Base-by-base conservation (phyloP, 2,113 vertebrate species). In the Sisor rabdophorus region DNA sequence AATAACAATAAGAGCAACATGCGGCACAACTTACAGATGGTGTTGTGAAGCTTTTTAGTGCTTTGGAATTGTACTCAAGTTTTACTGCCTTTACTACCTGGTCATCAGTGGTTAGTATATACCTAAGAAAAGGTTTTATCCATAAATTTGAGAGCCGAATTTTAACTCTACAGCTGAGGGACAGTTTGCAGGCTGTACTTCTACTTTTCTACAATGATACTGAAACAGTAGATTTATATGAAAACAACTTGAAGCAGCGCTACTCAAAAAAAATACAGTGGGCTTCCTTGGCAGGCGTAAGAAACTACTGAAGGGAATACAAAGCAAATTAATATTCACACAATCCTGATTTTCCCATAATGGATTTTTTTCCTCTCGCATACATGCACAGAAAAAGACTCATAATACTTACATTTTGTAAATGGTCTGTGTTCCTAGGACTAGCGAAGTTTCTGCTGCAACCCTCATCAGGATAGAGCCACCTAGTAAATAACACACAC, bases 31-130 rank as follows among this genome's bases (percentile, higher is more conserved):
- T 76, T 76, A 56, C 20, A 56, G 26, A 19, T 24, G 8, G 24
- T 44, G 22, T 16, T 58, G 2, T 75, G 55, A 75, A 54, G 53
- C n/a, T 56, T 68, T 44, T 71, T 24, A 22, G 13, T 30, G 52
- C 52, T n/a, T 26, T 19, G 13, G 22, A 60, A 63, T 22, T 50
- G 44, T 30, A n/a, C 40, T 63, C n/a, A 48, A 54, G 56, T 32
- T 24, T 63, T 61, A 74, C 13, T 50, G 24, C 16, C 60, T 16
- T 55, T n/a, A 28, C 40, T 61, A 30, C 26, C 44, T 2, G 16
- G 32, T 48, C n/a, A 73, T 26, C 32, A 71, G 52, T 30, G 2
- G 22, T 71, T 71, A 10, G 16, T 40, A 22, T 15, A n/a, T 71
- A 71, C 52, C 50, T 55, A n/a, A n/a, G 8, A 28, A 50, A 28